These are phyloP conservation scores for Ahaetulla prasina DNA, from an alignment of 2,113 vertebrate genomes.

Conservation along the genomic window DNA sequence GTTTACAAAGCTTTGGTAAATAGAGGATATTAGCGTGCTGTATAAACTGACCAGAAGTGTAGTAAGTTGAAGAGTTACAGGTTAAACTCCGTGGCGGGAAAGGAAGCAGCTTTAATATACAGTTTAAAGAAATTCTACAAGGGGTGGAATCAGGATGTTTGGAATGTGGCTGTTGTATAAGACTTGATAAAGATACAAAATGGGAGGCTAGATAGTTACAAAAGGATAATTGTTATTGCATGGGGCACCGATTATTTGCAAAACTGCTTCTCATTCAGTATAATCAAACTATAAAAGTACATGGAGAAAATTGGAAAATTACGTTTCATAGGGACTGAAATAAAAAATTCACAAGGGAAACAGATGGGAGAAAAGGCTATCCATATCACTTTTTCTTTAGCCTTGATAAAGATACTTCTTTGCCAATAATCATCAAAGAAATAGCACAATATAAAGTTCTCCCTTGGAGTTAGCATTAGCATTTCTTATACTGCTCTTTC, in stretches of 20 bases:
- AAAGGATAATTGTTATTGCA: slow-evolving; percentile 51
- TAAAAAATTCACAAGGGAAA: neutral
- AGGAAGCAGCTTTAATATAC: neutral
- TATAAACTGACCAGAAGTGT: neutral
- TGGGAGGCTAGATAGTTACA: slow-evolving; percentile 36
- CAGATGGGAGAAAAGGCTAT: neutral
- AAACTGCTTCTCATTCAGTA: slow-evolving; percentile 2
- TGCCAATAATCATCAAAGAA: neutral
- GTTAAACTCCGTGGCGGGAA: neutral
- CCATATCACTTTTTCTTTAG: neutral
- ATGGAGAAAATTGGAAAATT: neutral
- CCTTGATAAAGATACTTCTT: neutral
- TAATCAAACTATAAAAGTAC: neutral
- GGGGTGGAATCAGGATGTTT: neutral
- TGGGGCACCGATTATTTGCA: slow-evolving; percentile 12
- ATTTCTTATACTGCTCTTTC: neutral
- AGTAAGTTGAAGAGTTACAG: neutral
- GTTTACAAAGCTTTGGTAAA: neutral
- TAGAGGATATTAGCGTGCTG: neutral
- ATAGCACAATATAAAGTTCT: neutral
- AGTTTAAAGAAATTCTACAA: neutral
- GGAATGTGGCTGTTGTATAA: neutral
- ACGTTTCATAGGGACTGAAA: neutral
- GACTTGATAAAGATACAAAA: slow-evolving; percentile 32
- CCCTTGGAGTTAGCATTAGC: neutral